Base-by-base conservation (phyloP, 2,113 vertebrate species). In the Oryzias celebensis region DNA sequence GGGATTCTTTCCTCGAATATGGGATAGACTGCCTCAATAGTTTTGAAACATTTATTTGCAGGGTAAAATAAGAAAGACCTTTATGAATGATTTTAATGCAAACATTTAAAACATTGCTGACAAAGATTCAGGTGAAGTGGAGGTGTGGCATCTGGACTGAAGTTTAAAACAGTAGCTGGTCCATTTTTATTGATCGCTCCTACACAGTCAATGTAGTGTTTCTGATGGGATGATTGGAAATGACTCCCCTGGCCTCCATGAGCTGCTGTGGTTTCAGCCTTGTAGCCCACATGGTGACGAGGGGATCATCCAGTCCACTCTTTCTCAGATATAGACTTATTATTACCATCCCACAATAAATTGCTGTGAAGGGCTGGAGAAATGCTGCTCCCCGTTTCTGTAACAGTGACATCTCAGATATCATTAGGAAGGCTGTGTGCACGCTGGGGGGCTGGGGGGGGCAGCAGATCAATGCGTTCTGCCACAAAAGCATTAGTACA, bases 381-480 rank as follows among this genome's bases (percentile, higher is more conserved):
- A 80, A 82, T 65, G 78, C 73, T 78, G 63, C 66, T 71, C 88
- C 84, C 85, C 49, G 42, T 66, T 69, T 88, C 84, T 87, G 75
- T 93, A 93, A 90, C 93, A 83, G 87, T 77, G 70, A 75, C 84
- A 63, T 94, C 92, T 94, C 92, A 90, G 93, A 92, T 92, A 91
- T 93, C 91, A 90, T 90, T 85, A 92, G 91, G 90, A 91, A 71
- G 92, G 73, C 82, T 87, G 82, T 85, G 87, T 80, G 89, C 81
- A 84, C 36, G 36, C 10, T 13, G 36, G 10, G 10, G 26, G 26
- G 26, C 5, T 1, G 26, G 26, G 74, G 89, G 84, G 91, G 90
- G 92, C 89, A 85, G 88, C 65, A 76, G 90, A 95, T 96, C 92
- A 94, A 91, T 95, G 93, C 78, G 91, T 92, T 92, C 90, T 87